Base-by-base conservation (phyloP, 2,888 invertebrate species). In the Agapetus fuscipes region DNA sequence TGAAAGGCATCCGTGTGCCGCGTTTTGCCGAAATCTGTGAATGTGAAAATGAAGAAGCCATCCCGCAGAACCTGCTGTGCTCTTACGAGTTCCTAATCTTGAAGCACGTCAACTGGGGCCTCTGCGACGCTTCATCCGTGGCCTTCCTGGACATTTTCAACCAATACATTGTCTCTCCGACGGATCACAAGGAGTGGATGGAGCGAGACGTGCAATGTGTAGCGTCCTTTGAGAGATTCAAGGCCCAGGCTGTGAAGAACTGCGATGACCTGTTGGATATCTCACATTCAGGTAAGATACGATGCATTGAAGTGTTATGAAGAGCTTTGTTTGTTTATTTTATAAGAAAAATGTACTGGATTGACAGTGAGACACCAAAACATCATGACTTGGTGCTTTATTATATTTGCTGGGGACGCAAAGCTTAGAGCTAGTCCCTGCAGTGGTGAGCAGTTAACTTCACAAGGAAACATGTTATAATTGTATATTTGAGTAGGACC, bases 111-210 rank as follows among this genome's bases (percentile, higher is more conserved):
- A 30, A 41, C 10, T 48, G 48, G 48, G 41, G 45, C 15, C 31
- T 48, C 14, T 38, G 40, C 28, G 17, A 34, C 11, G 45, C 48
- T 10, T 45, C 43, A n/a, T 34, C 34, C 6, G 27, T 43, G 3
- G 41, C 48, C 6, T 48, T 48, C 17, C 13, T 34, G n/a, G 37
- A 41, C n/a, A 39, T 48, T 31, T 48, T 38, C 30, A 34, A 16
- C n/a, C 32, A 37, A 2, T 25, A 24, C 6, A 27, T 38, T 14
- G 27, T 43, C 13, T 30, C 38, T 15, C 14, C 14, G 10, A 30
- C 43, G 16, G 48, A 48, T 15, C 40, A 37, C n/a, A 25, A 36
- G 10, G 32, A 33, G 10, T 48, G 42, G 44, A 15, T 13, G 3
- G 15, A 20, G 5, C 28, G 26, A 29, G 17, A 31, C 7, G 29